Percentiles rank a stretch among this genome's conserved stretches.
These are phyloP conservation scores for Oncorhynchus mykiss DNA, from an alignment of 2,113 vertebrate species.

Conservation along the genomic window DNA sequence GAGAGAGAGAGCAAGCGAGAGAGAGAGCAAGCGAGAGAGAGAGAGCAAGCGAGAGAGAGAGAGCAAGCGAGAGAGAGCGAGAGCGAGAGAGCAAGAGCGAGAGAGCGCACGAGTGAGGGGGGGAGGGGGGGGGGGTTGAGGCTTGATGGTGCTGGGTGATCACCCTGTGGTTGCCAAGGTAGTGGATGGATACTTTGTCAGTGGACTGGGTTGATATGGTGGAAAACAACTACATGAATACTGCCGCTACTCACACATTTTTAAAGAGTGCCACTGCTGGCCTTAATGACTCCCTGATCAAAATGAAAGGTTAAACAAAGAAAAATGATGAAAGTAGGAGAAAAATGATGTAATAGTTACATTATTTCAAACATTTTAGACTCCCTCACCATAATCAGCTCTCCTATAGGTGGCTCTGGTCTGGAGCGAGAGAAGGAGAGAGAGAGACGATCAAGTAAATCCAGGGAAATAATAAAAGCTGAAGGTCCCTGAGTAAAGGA, in stretches of 20 bases:
- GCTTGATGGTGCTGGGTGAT: too few relatives aligned
- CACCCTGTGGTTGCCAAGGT: too few relatives aligned
- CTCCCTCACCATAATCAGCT: neutral
- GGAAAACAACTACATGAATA: too few relatives aligned
- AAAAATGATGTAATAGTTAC: neutral
- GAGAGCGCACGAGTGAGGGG: too few relatives aligned
- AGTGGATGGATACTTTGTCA: too few relatives aligned
- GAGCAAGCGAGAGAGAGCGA: rapidly evolving
- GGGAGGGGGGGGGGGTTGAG: too few relatives aligned
- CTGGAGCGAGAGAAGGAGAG: slow-evolving; percentile 30
- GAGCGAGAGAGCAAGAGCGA: too few relatives aligned
- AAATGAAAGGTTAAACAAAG: neutral
- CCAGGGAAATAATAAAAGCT: slow-evolving; percentile 19
- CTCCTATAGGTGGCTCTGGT: slow-evolving; percentile 20
- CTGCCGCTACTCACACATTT: neutral
- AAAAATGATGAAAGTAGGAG: neutral
- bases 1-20: too few relatives aligned
- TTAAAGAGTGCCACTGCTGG: neutral
- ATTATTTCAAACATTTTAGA: neutral
- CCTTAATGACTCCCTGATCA: neutral
- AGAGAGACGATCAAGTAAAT: slow-evolving; percentile 26
- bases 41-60: rapidly evolving
- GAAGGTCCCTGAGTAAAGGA: slow-evolving; percentile 41
- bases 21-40: too few relatives aligned
- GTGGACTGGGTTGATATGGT: too few relatives aligned